Evolutionary conservation across 2,797 vertebrate species (phyloP), one percentile per base, ranked within the genome.

Genomic region (Synaphobranchus kaupii): DNA sequence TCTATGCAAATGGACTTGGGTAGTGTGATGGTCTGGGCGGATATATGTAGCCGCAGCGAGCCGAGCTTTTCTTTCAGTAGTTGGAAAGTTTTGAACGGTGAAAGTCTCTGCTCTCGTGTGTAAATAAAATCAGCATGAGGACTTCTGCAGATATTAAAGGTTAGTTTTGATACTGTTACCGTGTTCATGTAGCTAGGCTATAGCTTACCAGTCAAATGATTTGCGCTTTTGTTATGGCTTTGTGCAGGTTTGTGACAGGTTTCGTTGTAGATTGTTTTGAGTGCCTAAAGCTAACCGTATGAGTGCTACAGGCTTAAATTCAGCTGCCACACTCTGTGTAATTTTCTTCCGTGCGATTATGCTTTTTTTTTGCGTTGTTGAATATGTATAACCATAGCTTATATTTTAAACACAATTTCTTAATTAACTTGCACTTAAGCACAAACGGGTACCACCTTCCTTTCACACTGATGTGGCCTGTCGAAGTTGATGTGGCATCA

Each of bases 141-240:
- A 89, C 66, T n/a, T 78, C 82, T 13, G 88, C 90, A 22, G 89
- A 92, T 15, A 85, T 93, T 4, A 94, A 93, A 93, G 92, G 93
- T 95, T 90, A 82, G 93, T 91, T 54, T 73, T 34, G 66, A 83
- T 73, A 6, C 66, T 34, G 25, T 48, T 25, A 10, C 73, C 22
- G 44, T 76, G 5, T 56, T 22, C 86, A 39, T 34, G 13, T 56
- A 13, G 68, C 7, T 81, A 20, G n/a, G n/a, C n/a, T n/a, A n/a
- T n/a, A n/a, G n/a, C n/a, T 54, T 1, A 44, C 34, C 54, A 15
- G 5, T n/a, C 15, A n/a, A 63, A 13, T 13, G 28, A 31, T 52
- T 31, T 31, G 13, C 20, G 28, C 28, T 76, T 54, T 80, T 22
- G 22, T 7, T 44, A 39, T 2, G 39, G 85, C 15, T 15, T 6